A percentile compares a stretch with the other conserved stretches of the same genome.
phyloP scores from a whole-genome alignment of 2,888 invertebrate species.

The Protophormia terraenovae region DNA sequence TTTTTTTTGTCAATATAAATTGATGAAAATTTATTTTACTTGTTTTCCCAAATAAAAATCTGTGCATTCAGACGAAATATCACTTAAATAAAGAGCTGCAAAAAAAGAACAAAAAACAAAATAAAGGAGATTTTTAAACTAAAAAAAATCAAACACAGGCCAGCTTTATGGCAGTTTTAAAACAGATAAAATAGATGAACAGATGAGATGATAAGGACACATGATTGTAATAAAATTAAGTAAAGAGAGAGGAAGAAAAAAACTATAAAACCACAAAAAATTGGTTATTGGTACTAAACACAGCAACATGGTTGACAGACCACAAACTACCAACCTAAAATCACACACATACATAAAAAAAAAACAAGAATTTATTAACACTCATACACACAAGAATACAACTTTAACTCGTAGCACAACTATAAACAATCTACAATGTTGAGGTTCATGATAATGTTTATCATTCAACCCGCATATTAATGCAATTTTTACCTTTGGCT shows the following conservation, averaged over 20 bases:
- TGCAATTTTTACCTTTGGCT: constrained; percentile 59
- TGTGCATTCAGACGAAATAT: constrained; percentile 38
- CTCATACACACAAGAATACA: neutral
- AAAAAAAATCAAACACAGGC: neutral
- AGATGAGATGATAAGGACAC: constrained; percentile 24
- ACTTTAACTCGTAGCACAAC: constrained; percentile 29
- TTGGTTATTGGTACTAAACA: constrained; percentile 26
- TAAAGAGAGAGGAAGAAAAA: neutral
- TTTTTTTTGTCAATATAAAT: constrained; percentile 1
- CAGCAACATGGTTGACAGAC: constrained; percentile 42
- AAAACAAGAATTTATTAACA: neutral
- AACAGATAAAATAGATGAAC: neutral
- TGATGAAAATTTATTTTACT: neutral
- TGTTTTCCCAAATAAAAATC: neutral
- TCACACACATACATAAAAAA: constrained; percentile 2
- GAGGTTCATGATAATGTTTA: constrained; percentile 40
- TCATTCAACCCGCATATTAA: constrained; percentile 59
- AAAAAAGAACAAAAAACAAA: neutral
- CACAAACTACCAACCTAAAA: constrained; percentile 42
- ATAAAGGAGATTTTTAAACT: neutral
- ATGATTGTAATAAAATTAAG: constrained; percentile 42
- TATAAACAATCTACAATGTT: constrained; percentile 12
- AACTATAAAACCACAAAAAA: constrained; percentile 2
- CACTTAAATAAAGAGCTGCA: constrained; percentile 18
- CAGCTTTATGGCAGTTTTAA: neutral